phyloP scores from a whole-genome alignment of 2,797 vertebrate genomes.

The Crocodylus rhombifer region DNA sequence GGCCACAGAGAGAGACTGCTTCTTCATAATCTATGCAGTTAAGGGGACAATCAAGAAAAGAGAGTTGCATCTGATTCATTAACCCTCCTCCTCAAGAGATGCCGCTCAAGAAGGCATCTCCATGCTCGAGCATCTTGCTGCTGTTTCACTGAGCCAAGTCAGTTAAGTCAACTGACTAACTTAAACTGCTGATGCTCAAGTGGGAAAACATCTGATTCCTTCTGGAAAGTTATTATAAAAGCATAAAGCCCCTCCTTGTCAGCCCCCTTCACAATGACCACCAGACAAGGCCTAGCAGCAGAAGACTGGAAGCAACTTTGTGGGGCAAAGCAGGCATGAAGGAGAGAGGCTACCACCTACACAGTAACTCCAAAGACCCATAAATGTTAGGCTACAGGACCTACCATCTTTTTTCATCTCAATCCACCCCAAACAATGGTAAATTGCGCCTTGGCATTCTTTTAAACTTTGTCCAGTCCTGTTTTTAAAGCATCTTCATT shows the following conservation, averaged over 20 bases:
- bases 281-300: not conserved
- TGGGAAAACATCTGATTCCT: not conserved
- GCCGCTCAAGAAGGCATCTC: no score
- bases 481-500: not conserved
- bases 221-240: not conserved
- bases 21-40: not conserved
- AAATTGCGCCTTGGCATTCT: not conserved
- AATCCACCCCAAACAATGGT: not conserved
- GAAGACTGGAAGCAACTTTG: not conserved
- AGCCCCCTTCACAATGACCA: not conserved
- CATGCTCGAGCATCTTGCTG: not conserved
- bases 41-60: not conserved
- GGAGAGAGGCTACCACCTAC: not conserved
- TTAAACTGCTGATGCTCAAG: not conserved
- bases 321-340: not conserved
- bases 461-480: not conserved
- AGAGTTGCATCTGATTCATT: not conserved
- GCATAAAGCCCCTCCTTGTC: not conserved
- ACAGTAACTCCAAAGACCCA: not conserved
- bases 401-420: not conserved
- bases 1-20: not conserved
- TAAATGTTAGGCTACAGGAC: not conserved
- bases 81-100: not conserved
- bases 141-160: not conserved
- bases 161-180: not conserved